Base-by-base conservation (phyloP, 1,140 invertebrate genomes). In the Nasonia giraulti region DNA sequence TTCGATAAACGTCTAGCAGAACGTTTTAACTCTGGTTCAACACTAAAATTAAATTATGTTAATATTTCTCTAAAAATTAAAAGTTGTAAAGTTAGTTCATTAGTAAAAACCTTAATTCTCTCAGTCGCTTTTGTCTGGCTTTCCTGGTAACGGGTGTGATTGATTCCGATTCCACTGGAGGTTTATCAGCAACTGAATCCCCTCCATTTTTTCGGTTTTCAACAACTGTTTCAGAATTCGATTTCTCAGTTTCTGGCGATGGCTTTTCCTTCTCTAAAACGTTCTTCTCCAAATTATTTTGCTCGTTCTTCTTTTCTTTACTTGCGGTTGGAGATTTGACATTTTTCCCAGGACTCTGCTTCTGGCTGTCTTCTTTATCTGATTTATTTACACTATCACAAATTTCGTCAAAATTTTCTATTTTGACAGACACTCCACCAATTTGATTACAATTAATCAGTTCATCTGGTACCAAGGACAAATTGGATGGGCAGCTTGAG, bases 1-100 rank as follows among this genome's bases (percentile, higher is more conserved):
- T 93, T 93, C 77, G 91, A 93, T 12, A 92, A 79, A 77, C 92
- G 89, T 74, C 93, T 89, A 2, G 93, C 92, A 6, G 93, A 93
- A 66, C 93, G 91, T 88, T 94, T 93, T 1, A 92, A 91, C 78
- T 90, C 90, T 76, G 92, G 89, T 47, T 93, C 91, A 82, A 91
- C 92, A 74, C 80, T 88, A 86, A 89, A 89, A 69, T 11, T 37
- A 33, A 40, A 87, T 81, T 14, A n/a, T 4, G n/a, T 88, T 40
- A 68, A 87, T n/a, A 82, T 85, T 85, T 85, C 85, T 77, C 27
- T 84, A 0, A 55, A 33, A 75, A 77, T 68, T 37, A 44, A 77
- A 31, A 27, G 14, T 50, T 50, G 40, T 80, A 71, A 23, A 31
- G 40, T 37, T 33, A 73, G 17, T 62, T 6, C 0, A n/a, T 62